phyloP scores from a whole-genome alignment of 2,113 vertebrate species.

The Mastomys coucha region DNA sequence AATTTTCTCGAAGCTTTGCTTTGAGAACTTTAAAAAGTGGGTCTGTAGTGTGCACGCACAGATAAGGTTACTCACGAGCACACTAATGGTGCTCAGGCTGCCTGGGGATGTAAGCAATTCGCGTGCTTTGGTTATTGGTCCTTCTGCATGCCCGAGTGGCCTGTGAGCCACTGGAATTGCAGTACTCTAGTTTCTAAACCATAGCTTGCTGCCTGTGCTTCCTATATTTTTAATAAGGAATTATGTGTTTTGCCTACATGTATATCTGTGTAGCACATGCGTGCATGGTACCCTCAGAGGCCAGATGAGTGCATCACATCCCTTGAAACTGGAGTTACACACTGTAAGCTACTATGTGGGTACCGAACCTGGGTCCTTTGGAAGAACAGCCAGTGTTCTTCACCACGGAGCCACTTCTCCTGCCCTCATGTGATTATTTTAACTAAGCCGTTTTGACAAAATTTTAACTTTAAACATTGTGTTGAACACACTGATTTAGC shows the following conservation, averaged over 20 bases:
- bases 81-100: not conserved
- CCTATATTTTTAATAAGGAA: slow-evolving; percentile 33
- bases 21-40: slow-evolving; percentile 16
- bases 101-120: not conserved
- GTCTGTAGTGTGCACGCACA: slow-evolving; percentile 8
- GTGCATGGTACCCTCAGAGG: not conserved
- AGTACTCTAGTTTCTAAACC: not conserved
- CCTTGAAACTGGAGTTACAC: not conserved
- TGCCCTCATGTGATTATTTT: not conserved
- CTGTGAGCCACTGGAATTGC: not conserved
- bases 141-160: slow-evolving; percentile 11
- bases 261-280: not conserved
- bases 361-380: not conserved
- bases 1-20: slow-evolving; percentile 34
- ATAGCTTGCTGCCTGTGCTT: not conserved
- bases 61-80: not conserved
- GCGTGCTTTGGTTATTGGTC: not conserved
- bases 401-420: not conserved
- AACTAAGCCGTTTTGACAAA: not conserved
- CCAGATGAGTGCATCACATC: not conserved
- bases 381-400: not conserved
- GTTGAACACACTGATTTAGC: not conserved
- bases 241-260: not conserved
- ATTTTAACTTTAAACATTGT: not conserved
- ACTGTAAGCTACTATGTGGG: not conserved